These are phyloP conservation scores for Zeus faber DNA, from an alignment of 2,113 vertebrate species.

Conservation along the genomic window DNA sequence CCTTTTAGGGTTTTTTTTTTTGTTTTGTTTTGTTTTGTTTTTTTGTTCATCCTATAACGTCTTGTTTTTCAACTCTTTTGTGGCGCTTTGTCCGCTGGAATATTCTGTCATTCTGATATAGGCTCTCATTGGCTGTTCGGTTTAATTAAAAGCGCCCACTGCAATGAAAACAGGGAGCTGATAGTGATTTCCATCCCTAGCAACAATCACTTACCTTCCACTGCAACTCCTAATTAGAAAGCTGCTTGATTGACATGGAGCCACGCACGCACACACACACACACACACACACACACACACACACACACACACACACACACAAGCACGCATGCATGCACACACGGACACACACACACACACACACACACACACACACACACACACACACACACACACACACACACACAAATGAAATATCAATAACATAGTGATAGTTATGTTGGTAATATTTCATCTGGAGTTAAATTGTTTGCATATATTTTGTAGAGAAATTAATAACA, in stretches of 20 bases:
- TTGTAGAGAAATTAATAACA: too few species aligned
- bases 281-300: slow-evolving; percentile 36
- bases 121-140: slow-evolving; percentile 68
- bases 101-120: slow-evolving; percentile 72
- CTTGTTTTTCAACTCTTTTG: slow-evolving; percentile 48
- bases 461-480: neutral
- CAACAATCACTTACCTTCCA: slow-evolving; percentile 84
- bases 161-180: slow-evolving; percentile 86
- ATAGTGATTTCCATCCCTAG: slow-evolving; percentile 83
- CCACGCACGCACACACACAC: slow-evolving; percentile 17
- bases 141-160: slow-evolving; percentile 89
- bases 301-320: neutral
- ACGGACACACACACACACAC: neutral
- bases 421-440: neutral
- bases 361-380: neutral
- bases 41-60: slow-evolving; percentile 5
- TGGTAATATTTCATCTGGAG: neutral
- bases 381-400: neutral
- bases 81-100: slow-evolving; percentile 49
- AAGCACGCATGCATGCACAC: neutral
- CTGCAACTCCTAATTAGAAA: slow-evolving; percentile 88
- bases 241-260: slow-evolving; percentile 59
- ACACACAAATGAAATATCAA: slow-evolving; percentile 5
- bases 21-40: slow-evolving; percentile 53
- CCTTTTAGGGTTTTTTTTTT: slow-evolving; percentile 21